Conservation (phyloP, 2,113 vertebrate genomes). For the Trinectes maculatus region DNA sequence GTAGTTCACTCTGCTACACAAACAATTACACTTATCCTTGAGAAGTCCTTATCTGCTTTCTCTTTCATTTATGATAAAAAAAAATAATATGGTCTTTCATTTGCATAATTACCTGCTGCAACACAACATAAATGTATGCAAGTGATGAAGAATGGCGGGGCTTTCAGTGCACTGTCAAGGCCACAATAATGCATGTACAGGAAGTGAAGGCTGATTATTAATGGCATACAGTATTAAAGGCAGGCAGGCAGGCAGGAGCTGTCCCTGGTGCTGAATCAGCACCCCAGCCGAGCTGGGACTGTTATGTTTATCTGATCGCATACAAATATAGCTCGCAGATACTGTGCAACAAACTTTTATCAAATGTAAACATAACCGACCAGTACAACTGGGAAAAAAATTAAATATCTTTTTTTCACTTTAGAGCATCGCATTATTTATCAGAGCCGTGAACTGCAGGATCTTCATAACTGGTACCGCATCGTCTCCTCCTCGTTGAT, state of each 20-base stretch:
- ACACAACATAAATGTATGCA: constrained; percentile 8
- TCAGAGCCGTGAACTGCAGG: too few relatives aligned
- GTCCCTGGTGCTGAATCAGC: constrained; percentile 75
- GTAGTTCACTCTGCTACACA: too few relatives aligned
- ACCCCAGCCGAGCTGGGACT: constrained; percentile 34
- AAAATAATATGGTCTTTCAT: constrained; percentile 28
- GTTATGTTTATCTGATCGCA: constrained; percentile 9
- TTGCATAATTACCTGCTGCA: constrained; percentile 56
- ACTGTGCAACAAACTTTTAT: neutral
- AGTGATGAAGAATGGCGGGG: constrained; percentile 11
- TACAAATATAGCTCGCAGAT: constrained; percentile 1
- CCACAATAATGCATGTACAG: constrained; percentile 14
- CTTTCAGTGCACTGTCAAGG: constrained; percentile 21
- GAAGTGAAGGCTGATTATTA: constrained; percentile 29
- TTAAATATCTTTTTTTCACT: too few relatives aligned
- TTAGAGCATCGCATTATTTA: too few relatives aligned
- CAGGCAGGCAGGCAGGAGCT: constrained; percentile 50
- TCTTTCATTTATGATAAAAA: constrained; percentile 31
- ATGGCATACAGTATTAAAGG: neutral
- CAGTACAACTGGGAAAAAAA: too few relatives aligned
- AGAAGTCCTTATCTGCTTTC: constrained; percentile 28
- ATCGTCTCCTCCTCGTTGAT: neutral
- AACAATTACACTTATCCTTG: constrained; percentile 13
- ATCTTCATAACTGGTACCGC: too few relatives aligned
- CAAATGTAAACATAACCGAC: too few relatives aligned